Evolutionary conservation across 2,113 vertebrate species (phyloP), one percentile per base, ranked within the genome.

Genomic region (Rattus rattus): DNA sequence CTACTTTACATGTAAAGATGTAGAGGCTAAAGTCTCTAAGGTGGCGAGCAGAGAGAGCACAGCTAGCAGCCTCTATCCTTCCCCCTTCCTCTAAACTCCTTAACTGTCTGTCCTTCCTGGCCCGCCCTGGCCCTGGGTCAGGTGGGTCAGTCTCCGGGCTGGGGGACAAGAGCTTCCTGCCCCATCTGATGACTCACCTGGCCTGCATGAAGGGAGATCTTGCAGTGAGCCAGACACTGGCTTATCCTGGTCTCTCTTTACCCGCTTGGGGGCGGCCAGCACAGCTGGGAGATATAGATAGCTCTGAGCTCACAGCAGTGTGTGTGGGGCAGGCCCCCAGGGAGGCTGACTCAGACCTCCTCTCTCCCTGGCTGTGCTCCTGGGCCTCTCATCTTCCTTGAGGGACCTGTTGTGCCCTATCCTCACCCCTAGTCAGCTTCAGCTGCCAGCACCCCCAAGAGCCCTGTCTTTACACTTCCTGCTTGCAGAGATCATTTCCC

Each of bases 191-290:
- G 98, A 98, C 97, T 93, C 94, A 92, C 83, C 83, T 92, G 81
- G 59, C 97, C 95, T 85, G 24, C 2, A 0, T 16, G 11, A 16
- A 94, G 26, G n/a, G 0, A 70, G 73, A 70, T 90, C 83, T 96
- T 94, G 86, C 95, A 79, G 96, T 77, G 63, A 75, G 52, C 49
- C 9, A 92, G 89, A 79, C 65, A 4, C 88, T 96, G 96, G 98
- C 96, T 98, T 97, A 96, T 96, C 81, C 43, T 52, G 88, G 39
- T 93, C 97, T 98, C 97, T 65, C 85, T 96, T 98, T 98, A 97
- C 97, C 91, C 5, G 91, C 72, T 28, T 30, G 30, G 93, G 95
- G 96, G 92, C 80, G 90, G 88, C 26, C 43, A 30, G 91, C 43
- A 52, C 92, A 91, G 47, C 79, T 79, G 75, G 88, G 73, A 28